Percentiles rank a stretch among this genome's conserved stretches.
These are phyloP conservation scores for Clarias platycephalus DNA, from an alignment of 2,797 vertebrate species.

Conservation along the genomic window DNA sequence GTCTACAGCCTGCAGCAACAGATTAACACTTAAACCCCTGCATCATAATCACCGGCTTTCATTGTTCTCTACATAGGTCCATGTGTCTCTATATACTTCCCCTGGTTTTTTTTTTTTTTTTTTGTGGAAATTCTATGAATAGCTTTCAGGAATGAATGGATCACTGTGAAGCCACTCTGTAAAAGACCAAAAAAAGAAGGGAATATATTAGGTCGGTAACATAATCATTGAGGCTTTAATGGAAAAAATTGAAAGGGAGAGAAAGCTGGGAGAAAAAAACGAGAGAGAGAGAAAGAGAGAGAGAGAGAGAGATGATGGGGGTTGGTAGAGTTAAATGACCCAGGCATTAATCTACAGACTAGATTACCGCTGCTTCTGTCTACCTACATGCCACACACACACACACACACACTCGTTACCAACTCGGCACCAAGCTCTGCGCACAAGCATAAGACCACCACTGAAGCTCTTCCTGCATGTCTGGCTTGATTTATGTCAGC, in stretches of 20 bases:
- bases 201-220: conserved; percentile 13
- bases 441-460: conserved; percentile 32
- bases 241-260: background rate
- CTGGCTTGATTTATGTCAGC: background rate
- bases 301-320: background rate
- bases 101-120: background rate
- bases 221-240: conserved; percentile 7
- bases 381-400: background rate
- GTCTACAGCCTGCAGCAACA: conserved; percentile 24
- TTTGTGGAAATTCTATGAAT: background rate
- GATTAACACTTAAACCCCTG: conserved; percentile 43
- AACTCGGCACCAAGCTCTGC: conserved; percentile 20
- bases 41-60: conserved; percentile 35
- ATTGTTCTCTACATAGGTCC: background rate
- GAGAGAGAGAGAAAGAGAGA: background rate
- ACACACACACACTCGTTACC: background rate
- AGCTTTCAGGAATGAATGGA: conserved; percentile 4
- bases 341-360: conserved; percentile 32
- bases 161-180: conserved; percentile 27
- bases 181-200: conserved; percentile 12
- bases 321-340: background rate
- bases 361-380: conserved; percentile 38
- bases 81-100: background rate
- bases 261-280: background rate
- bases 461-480: conserved; percentile 28